Conservation (phyloP, 2,113 vertebrate species). For the Anarrhichthys ocellatus region DNA sequence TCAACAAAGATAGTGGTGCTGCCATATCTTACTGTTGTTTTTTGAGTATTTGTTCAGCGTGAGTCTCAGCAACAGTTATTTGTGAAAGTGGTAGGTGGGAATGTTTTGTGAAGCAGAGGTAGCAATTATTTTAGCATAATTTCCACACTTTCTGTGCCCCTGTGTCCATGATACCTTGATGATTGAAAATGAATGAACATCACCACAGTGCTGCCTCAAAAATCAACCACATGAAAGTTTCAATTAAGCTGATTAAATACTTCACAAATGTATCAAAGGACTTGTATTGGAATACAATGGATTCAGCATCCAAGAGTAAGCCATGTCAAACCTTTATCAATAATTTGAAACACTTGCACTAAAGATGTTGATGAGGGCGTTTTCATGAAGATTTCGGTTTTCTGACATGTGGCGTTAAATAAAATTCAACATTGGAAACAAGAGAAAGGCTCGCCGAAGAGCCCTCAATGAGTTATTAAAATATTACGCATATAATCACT, state of each 20-base stretch:
- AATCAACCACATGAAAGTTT: neutral
- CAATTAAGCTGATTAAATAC: neutral
- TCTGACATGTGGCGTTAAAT: neutral
- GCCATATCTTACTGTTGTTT: neutral
- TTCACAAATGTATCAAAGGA: neutral
- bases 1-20: neutral
- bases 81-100: neutral
- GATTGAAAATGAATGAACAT: neutral
- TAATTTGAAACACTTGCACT: neutral
- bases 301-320: neutral
- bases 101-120: neutral
- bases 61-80: neutral
- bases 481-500: slow-evolving; percentile 28
- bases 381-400: neutral
- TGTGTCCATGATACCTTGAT: neutral
- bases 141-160: neutral
- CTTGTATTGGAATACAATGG: neutral
- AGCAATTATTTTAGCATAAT: neutral
- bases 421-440: neutral
- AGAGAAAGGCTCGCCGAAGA: slow-evolving; percentile 6
- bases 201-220: neutral
- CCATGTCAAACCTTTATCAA: neutral
- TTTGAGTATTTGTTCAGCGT: neutral
- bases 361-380: neutral
- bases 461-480: slow-evolving; percentile 14